A percentile compares a stretch with the other conserved stretches of the same genome.
phyloP scores from a whole-genome alignment of 2,888 invertebrate genomes.

The Altica lythri region DNA sequence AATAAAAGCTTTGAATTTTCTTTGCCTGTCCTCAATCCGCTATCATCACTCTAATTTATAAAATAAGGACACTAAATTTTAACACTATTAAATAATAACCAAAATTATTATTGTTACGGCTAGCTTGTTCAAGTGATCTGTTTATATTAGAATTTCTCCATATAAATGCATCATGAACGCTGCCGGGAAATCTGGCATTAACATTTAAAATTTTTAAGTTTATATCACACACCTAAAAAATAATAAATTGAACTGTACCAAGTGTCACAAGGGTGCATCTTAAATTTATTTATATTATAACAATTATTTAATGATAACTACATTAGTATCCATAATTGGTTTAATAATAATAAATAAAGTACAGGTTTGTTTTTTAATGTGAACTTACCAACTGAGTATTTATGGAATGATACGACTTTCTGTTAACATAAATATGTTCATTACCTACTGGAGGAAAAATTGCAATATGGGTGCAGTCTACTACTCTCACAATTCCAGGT shows the following conservation, averaged over 20 bases:
- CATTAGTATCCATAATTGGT: no score
- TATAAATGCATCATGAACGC: conserved; percentile 22
- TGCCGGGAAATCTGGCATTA: no score
- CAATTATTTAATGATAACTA: no score
- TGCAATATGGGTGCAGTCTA: conserved; percentile 29
- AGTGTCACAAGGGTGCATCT: not conserved
- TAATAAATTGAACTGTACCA: not conserved
- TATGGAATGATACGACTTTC: conserved; percentile 28
- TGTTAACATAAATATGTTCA: conserved; percentile 27
- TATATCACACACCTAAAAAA: conserved; percentile 24
- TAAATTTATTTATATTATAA: not conserved
- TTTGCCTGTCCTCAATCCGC: no score
- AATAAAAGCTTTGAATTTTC: no score
- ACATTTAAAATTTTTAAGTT: conserved; percentile 22
- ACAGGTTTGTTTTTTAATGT: not conserved
- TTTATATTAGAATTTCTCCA: conserved; percentile 19
- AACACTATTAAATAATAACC: conserved; percentile 13
- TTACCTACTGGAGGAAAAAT: conserved; percentile 13
- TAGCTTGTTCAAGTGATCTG: conserved; percentile 4
- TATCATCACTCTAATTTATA: no score
- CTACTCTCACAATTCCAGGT: conserved; percentile 23
- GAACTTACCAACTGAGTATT: conserved; percentile 23
- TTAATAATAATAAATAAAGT: no score
- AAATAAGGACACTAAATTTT: no score
- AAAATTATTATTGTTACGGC: conserved; percentile 6